Evolutionary conservation across 2,797 vertebrate species (phyloP), one percentile per base, ranked within the genome.

Genomic region (Lophius americanus): DNA sequence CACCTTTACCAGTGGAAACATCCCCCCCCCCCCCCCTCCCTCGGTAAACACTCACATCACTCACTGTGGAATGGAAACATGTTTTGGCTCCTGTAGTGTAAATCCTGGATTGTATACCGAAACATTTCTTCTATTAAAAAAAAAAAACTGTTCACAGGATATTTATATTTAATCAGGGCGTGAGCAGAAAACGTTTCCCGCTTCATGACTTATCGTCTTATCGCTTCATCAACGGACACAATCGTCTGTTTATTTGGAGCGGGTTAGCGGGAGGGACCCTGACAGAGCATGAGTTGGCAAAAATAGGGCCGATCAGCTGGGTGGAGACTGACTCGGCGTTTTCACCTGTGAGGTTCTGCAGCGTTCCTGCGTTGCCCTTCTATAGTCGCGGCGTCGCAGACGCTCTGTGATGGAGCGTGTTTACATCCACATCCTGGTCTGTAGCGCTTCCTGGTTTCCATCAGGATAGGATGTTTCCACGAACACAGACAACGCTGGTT

Each of bases 1-100:
- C 68, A 65, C 75, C 85, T 87, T 89, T 84, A 84, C 65, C 79
- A 84, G 84, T 79, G 87, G 90, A 91, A 92, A 92, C 66, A 76
- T 67, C 76, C 54, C 62, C 72, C 80, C 75, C 41, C 85, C 75
- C 74, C 70, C 62, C 64, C 23, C 72, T 73, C 77, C 73, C 64
- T 88, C 50, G 72, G 79, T 91, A 90, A 92, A 91, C 88, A 85
- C 23, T 33, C 6, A 47, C 73, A 75, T 64, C 78, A 75, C 61
- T 60, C 55, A 55, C 48, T 54, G 23, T 80, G 46, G 9, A 70
- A 70, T 6, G 9, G 57, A 50, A 57, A n/a, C 2, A 35, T 9
- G 54, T 70, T 75, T 73, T 68, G 74, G 76, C 64, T 39, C 47
- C 38, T 46, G 35, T 73, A 63, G 65, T 81, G 68, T 66, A 71